Evolutionary conservation across 2,113 vertebrate genomes (phyloP), one percentile per base, ranked within the genome.

Genomic region (Polypterus bichir): DNA sequence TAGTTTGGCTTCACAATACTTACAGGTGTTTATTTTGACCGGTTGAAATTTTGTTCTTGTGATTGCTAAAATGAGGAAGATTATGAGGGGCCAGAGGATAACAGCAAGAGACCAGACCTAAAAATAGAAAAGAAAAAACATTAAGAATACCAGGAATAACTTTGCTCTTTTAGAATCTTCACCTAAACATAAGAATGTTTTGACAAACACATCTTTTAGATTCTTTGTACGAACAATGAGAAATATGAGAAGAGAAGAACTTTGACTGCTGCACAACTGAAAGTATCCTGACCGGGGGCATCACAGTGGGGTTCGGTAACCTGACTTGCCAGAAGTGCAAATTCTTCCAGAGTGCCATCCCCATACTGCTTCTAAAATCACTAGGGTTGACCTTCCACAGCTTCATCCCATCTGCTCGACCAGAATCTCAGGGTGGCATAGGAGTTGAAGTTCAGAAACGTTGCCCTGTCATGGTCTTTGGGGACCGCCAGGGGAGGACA

Each of bases 41-140:
- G 92, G 84, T 70, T 89, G 89, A 75, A 93, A 97, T 71, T 84
- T 84, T 57, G 78, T 70, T 54, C 95, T 88, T 45, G 93, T 92
- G 80, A 95, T 84, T 60, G 90, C 91, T 71, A 97, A 72, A 77
- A 97, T 91, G 72, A 96, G 80, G 76, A 98, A 97, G 83, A 94
- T 90, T 71, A 94, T 75, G 65, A 94, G 75, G 9, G 95, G 94
- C 95, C 94, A 98, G 67, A 81, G 47, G 57, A 97, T 76, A 68
- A 97, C 84, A 62, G 88, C 86, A 67, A 97, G 69, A 4, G 95
- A 94, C 94, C 93, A 98, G 64, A 84, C 64, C 95, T 98, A 71
- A 48, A 84, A 87, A 75, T 73, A 3, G 83, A 74, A 46, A 65
- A 81, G 47, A 61, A 73, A 78, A 79, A 55, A 27, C 1, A 27